Base-by-base conservation (phyloP, 2,113 vertebrate species). In the Colossoma macropomum region DNA sequence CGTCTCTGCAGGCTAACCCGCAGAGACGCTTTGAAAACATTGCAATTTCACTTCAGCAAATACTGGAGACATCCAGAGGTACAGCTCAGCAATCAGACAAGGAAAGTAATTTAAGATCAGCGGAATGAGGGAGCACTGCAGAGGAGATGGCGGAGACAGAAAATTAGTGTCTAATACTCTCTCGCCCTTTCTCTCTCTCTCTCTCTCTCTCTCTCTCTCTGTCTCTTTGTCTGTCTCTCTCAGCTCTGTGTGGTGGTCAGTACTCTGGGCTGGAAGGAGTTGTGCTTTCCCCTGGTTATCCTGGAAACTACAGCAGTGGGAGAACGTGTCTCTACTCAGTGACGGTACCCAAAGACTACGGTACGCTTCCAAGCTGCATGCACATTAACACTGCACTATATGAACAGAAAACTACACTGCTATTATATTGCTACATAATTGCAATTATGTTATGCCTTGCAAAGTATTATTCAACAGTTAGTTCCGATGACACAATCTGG, bases 191-290 rank as follows among this genome's bases (percentile, higher is more conserved):
- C 2, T 68, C 25, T 79, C 62, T 50, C 17, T 68, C 59, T 41
- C 62, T 79, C 27, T 68, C 27, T 21, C 28, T 87, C 79, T 86
- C 63, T 81, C 62, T 79, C 25, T 71, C 54, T 79, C 17, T 62
- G 28, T 13, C 79, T 62, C 76, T 75, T 38, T 30, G 75, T 60
- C 75, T 75, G 38, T 30, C 19, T 88, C 80, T 87, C 92, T 8
- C 92, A 99, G 98, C 98, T 21, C 97, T 95, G 8, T 99, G 98
- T 54, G 98, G 98, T 8, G 98, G 98, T 77, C 97, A 98, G 90
- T 97, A 98, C 88, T 94, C 95, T 0, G 96, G 97, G 60, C 93
- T 96, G 0, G 97, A 99, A 0, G 98, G 98, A 21, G 96, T 99
- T 0, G 96, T 99, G 72, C 92, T 99, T 77, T 99, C 98, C 38